Base-by-base conservation (phyloP, 1,140 invertebrate genomes). In the Lutraria rhynchaena region DNA sequence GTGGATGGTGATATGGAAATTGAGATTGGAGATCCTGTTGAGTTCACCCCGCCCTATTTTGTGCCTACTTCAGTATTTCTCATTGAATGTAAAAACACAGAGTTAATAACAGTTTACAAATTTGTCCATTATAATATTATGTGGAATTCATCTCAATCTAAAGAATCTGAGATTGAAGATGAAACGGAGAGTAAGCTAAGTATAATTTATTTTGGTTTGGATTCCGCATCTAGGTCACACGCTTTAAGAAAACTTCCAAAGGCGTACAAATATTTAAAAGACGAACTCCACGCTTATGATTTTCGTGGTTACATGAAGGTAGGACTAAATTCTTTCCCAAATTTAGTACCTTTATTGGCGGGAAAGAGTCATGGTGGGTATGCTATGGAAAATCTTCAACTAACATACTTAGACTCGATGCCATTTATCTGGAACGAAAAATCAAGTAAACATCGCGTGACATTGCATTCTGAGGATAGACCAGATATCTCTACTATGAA, bases 311-410 rank as follows among this genome's bases (percentile, higher is more conserved):
- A 96, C 89, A 96, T 96, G 85, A 97, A 97, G 93, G 94, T 96
- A 3, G 96, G 94, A 1, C 96, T 96, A 86, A 97, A 97, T 87
- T 96, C 96, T 0, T 97, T 95, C 89, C 96, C 96, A 0, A 97
- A 97, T 90, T 84, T 97, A 33, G 93, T 96, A 0, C 95, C 96
- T 0, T 92, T 96, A 11, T 89, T 97, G 0, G 95, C 94, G 0
- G 96, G 96, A 27, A 58, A 77, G 57, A 31, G 70, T 29, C 22
- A 58, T 22, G 35, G n/a, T 33, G 37, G 35, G 13, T 60, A 63
- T n/a, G 24, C 27, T 24, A 53, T 63, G 19, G 27, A 57, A n/a
- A 41, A 75, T 31, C 3, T 51, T 4, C 19, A 29, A 5, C 53
- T 24, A 24, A 17, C 51, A 0, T 85, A 71, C 55, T n/a, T 77